Base-by-base conservation (phyloP, 2,113 vertebrate genomes). In the Carassius gibelio region DNA sequence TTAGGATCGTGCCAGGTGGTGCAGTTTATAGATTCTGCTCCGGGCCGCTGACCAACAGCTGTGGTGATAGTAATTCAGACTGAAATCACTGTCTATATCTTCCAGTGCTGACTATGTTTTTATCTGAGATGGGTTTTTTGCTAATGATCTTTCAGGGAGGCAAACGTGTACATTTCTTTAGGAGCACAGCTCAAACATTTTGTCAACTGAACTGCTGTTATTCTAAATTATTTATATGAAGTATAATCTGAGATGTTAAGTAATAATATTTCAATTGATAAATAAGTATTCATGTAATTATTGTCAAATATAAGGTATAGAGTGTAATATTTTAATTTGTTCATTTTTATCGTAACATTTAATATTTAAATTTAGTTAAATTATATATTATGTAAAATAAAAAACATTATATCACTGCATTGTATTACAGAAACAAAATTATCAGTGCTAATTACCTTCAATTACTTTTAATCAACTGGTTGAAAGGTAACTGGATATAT, bases 1-100 rank as follows among this genome's bases (percentile, higher is more conserved):
- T 82, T 82, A 82, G 81, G 81, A 72, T 69, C 59, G 50, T 38
- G 26, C 81, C 68, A 69, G 45, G 81, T 57, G 66, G 50, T 72
- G 81, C 42, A 23, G 30, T 57, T 72, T 68, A 52, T 52, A 14
- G 5, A 71, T 71, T 71, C 45, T 68, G 62, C n/a, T 34, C 6
- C 76, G 21, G 14, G 23, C 10, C 48, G 11, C 57, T 64, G 36
- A 23, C 75, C 45, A 55, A 9, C 8, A 77, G 38, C 21, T 30
- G 26, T 52, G 3, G n/a, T 3, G 38, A 75, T 42, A 75, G 34
- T 75, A 62, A 57, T 78, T 42, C 26, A 17, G 21, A 68, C 50
- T 84, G 34, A 84, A 84, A 26, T 68, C 45, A 9, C 23, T 57
- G 3, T 57, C 55, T 78, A 0, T 59, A 2, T 38, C 5, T n/a